Base-by-base conservation (phyloP, 92 coral and sea anemone genomes). In the Epizoanthus ramosus region DNA sequence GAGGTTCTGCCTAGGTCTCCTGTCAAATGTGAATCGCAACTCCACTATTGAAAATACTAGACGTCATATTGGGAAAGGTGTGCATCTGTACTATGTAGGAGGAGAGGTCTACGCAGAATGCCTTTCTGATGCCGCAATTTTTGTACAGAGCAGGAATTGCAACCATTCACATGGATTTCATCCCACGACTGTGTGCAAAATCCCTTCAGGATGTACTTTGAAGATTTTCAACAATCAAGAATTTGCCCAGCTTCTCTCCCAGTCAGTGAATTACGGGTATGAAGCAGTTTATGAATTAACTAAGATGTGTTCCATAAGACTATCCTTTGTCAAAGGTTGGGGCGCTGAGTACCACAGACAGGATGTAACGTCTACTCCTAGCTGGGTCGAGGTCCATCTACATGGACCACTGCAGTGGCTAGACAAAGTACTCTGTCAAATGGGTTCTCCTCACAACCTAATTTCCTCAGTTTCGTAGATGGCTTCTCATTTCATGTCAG, bases 51-150 rank as follows among this genome's bases (percentile, higher is more conserved):
- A 97, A 65, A 97, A 95, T 86, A 97, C 99, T 8, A 94, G 99
- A 37, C 74, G 94, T 19, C 99, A 97, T 84, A 97, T 97, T 54
- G 99, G 99, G 25, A 97, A 97, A 65, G 99, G 99, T 4, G 99
- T 97, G 9, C 99, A 97, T 74, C 88, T 97, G 52, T 97, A 97
- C 86, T 97, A 97, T 45, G 98, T 97, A 5, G 99, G 99, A 22
- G 99, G 99, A 31, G 99, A 97, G 76, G 99, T 97, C 69, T 97
- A 90, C 81, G 99, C 99, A 50, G 99, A 97, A 75, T 97, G 99
- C 87, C 95, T 92, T 64, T 94, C 98, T 57, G 99, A 97, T 85
- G 90, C 98, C 1, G 99, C 99, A 83, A 92, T 97, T 65, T 97
- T 97, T 92, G 99, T 97, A 56, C 99, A 97, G 89, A 97, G 99